Evolutionary conservation across 2,113 vertebrate species (phyloP), one percentile per base, ranked within the genome.

Genomic region (Notarius lentiginosus): DNA sequence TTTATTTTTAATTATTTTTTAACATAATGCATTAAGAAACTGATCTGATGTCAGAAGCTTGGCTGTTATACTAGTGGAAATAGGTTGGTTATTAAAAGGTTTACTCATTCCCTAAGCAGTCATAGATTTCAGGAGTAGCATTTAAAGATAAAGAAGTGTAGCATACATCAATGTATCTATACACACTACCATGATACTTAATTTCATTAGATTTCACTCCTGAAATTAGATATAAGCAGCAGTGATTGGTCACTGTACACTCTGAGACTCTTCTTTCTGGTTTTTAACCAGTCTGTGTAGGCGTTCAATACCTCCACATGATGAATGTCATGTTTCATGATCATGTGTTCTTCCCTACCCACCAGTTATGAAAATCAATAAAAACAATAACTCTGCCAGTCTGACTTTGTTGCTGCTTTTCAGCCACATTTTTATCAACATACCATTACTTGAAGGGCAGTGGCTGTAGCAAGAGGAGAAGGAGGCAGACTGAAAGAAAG

Each of bases 281-380:
- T 82, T 88, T 88, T 86, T 63, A 81, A 56, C 51, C 22, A 81
- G 79, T 82, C 30, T 55, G 77, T 51, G 9, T 11, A 27, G 83
- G 17, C 7, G 63, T 90, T 92, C 90, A 88, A 94, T 92, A 93
- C 89, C 58, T 82, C 88, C 61, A 86, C 92, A 93, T 94, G 91
- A 93, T 94, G 94, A 96, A 93, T 90, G 89, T 91, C 95, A 93
- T 86, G 91, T 86, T 88, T 90, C 86, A 55, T 79, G 93, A 91
- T 95, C 96, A 93, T 91, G 89, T 92, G 91, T 49, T 87, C 68
- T 82, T 82, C 61, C 81, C 91, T 94, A 79, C 88, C 90, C 60
- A 86, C 89, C 30, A 84, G 89, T 90, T 93, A 89, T 90, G 92
- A 93, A 95, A 96, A 98, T 96, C 95, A 94, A 95, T 95, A 95